A percentile compares a stretch with the other conserved stretches of the same genome.
These are phyloP conservation scores for Noctua comes DNA, from an alignment of 2,888 invertebrate species.

Conservation along the genomic window DNA sequence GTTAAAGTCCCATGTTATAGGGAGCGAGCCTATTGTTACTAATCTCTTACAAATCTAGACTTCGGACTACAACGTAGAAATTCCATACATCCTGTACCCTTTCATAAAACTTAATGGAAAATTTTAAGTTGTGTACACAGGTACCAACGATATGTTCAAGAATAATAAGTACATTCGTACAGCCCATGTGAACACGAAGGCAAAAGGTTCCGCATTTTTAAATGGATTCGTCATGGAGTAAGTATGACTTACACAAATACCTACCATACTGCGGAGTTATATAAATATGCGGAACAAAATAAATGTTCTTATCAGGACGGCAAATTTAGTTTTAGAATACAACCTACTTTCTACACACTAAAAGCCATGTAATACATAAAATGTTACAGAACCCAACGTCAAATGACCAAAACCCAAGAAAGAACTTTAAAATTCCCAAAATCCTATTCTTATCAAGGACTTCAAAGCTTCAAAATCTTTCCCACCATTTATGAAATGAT, in stretches of 20 bases:
- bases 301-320: conserved; percentile 42
- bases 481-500: not conserved
- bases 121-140: not conserved
- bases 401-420: not conserved
- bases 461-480: not conserved
- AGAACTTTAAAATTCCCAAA: not conserved
- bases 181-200: conserved; percentile 15
- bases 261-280: conserved; percentile 6
- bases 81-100: not conserved
- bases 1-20: no score
- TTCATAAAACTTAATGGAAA: not conserved
- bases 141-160: not conserved
- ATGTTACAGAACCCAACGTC: not conserved
- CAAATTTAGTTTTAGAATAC: not conserved
- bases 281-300: conserved; percentile 20
- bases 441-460: not conserved
- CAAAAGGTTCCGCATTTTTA: conserved; percentile 51
- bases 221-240: conserved; percentile 48
- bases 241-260: conserved; percentile 39
- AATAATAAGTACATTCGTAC: conserved; percentile 14
- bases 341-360: not conserved
- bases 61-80: not conserved
- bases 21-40: no score
- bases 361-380: not conserved
- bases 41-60: not conserved